These are phyloP conservation scores for Cylas formicarius DNA, from an alignment of 1,140 invertebrate genomes.

Conservation along the genomic window DNA sequence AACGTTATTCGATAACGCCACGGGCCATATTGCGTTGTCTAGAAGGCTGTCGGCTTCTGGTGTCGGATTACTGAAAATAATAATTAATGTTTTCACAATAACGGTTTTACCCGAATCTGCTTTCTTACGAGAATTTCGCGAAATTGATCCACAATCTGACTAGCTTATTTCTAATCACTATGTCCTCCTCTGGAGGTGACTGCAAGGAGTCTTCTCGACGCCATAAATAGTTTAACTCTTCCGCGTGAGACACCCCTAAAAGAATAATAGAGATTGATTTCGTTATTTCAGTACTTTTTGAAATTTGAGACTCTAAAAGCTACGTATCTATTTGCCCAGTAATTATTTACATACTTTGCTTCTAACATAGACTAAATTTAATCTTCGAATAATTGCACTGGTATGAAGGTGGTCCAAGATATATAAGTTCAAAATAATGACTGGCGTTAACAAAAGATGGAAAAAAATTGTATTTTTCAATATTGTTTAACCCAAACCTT, in stretches of 20 bases:
- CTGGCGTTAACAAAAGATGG: too few species aligned
- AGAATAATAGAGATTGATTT: background rate
- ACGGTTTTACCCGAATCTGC: too few species aligned
- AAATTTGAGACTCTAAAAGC: conserved; percentile 3
- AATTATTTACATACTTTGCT: too few species aligned
- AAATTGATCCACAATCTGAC: conserved; percentile 23
- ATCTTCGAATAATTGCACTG: background rate
- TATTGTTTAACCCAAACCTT: too few species aligned
- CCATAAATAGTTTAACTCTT: conserved; percentile 24
- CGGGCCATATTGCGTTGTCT: too few species aligned
- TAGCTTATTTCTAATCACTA: conserved; percentile 9
- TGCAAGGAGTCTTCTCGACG: conserved; percentile 1
- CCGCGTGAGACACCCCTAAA: conserved; percentile 21
- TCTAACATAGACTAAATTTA: too few species aligned
- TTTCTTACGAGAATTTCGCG: conserved; percentile 19
- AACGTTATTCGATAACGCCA: too few species aligned
- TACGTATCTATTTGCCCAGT: too few species aligned
- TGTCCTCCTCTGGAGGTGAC: conserved; percentile 3
- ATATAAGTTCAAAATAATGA: background rate
- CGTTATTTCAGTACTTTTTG: background rate
- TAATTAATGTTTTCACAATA: too few species aligned
- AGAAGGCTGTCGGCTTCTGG: too few species aligned
- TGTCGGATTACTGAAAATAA: too few species aligned
- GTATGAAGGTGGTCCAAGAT: background rate
- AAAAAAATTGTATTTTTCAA: too few species aligned